Evolutionary conservation across 2,888 invertebrate species (phyloP).

Genomic region (Drosophila cracens): DNA sequence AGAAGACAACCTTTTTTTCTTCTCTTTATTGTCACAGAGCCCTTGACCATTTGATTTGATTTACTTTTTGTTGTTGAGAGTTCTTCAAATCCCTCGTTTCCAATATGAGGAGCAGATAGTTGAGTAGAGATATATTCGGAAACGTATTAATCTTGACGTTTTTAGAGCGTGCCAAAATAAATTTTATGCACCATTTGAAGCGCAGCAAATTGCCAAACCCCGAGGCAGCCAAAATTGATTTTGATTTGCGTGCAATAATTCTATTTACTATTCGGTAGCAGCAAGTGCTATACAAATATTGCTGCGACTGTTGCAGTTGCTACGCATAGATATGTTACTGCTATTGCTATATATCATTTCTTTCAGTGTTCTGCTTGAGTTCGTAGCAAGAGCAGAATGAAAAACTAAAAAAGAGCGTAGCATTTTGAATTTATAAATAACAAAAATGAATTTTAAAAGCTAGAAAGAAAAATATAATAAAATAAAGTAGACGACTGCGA

Average conservation of each 20-base stretch:
- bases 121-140: neutral
- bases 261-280: neutral
- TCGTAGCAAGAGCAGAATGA: neutral
- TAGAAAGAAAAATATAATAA: neutral
- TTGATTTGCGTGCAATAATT: neutral
- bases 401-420: neutral
- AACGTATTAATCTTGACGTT: constrained; percentile 52
- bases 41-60: constrained; percentile 38
- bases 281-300: neutral
- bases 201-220: neutral
- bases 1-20: constrained; percentile 41
- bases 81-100: neutral
- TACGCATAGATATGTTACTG: neutral
- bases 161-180: constrained; percentile 68
- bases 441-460: neutral
- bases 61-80: constrained; percentile 1
- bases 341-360: neutral
- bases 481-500: neutral
- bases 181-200: constrained; percentile 65
- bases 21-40: constrained; percentile 6
- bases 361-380: neutral
- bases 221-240: neutral
- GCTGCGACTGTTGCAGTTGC: neutral
- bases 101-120: neutral
- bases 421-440: neutral